A percentile compares a stretch with the other conserved stretches of the same genome.
Conservation (phyloP, 1,140 invertebrate species). For the Caenorhabditis elegans region DNA sequence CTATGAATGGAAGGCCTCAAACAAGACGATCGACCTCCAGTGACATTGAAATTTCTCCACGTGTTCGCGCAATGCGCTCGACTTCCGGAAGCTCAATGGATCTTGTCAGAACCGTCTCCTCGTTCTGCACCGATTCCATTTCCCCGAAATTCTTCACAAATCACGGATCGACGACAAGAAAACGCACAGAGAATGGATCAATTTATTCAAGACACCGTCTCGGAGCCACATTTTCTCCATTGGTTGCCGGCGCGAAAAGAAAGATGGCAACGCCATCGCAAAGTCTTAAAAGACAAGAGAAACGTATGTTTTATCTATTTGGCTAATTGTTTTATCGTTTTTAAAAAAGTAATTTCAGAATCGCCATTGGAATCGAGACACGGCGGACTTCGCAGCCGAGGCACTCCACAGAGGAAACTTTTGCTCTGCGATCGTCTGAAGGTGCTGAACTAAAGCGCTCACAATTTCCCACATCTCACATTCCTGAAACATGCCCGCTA, state of each 20-base stretch:
- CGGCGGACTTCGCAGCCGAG: background rate
- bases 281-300: background rate
- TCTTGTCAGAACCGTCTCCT: background rate
- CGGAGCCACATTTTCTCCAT: background rate
- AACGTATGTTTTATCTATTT: background rate
- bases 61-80: background rate
- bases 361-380: background rate
- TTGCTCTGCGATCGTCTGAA: background rate
- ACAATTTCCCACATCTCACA: background rate
- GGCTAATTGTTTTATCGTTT: background rate
- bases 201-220: slow-evolving; percentile 9
- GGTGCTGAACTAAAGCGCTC: background rate
- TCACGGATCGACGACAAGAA: background rate
- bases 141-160: background rate
- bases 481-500: background rate
- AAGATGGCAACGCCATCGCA: background rate
- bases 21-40: background rate
- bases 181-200: background rate
- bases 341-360: background rate
- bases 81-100: background rate
- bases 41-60: background rate
- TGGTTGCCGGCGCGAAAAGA: background rate
- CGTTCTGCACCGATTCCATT: background rate
- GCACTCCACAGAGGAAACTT: background rate
- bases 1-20: background rate